Conservation (phyloP, 2,113 vertebrate species). For the Cacatua alba region DNA sequence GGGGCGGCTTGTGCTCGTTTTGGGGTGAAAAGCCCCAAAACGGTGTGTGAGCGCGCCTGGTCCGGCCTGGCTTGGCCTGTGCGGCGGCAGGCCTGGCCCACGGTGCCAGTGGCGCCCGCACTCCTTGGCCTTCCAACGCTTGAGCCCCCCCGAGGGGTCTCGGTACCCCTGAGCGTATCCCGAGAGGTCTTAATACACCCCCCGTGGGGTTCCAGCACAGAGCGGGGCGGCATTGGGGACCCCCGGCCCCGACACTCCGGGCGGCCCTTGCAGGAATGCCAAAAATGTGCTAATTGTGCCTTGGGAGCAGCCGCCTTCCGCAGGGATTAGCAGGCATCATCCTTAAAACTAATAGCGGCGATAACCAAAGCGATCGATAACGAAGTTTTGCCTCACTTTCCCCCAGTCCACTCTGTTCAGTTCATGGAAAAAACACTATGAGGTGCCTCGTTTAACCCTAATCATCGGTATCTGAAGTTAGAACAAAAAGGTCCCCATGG, state of each 20-base stretch:
- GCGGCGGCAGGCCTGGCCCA: background rate
- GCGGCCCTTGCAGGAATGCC: constrained; percentile 38
- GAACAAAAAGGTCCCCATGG: constrained; percentile 80
- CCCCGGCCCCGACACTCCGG: background rate
- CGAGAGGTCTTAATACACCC: fast-evolving
- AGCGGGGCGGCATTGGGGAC: fast-evolving
- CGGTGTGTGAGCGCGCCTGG: constrained; percentile 71
- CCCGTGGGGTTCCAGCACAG: background rate
- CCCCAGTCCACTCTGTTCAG: background rate
- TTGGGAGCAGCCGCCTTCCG: constrained; percentile 37
- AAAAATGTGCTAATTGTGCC: constrained; percentile 63
- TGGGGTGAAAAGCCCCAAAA: background rate
- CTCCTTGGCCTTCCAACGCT: background rate
- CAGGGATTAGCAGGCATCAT: constrained; percentile 46
- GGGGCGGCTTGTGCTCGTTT: background rate
- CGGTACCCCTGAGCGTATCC: background rate
- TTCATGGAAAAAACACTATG: background rate
- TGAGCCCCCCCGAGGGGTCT: background rate
- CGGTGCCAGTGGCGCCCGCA: background rate
- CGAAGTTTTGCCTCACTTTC: background rate
- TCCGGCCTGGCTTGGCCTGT: constrained; percentile 40
- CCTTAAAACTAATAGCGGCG: background rate
- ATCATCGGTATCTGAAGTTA: constrained; percentile 37
- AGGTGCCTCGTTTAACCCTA: constrained; percentile 32
- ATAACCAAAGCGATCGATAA: background rate